A percentile compares a stretch with the other conserved stretches of the same genome.
phyloP scores from a whole-genome alignment of 2,113 vertebrate genomes.

The Hypocryptadius cinnamomeus region DNA sequence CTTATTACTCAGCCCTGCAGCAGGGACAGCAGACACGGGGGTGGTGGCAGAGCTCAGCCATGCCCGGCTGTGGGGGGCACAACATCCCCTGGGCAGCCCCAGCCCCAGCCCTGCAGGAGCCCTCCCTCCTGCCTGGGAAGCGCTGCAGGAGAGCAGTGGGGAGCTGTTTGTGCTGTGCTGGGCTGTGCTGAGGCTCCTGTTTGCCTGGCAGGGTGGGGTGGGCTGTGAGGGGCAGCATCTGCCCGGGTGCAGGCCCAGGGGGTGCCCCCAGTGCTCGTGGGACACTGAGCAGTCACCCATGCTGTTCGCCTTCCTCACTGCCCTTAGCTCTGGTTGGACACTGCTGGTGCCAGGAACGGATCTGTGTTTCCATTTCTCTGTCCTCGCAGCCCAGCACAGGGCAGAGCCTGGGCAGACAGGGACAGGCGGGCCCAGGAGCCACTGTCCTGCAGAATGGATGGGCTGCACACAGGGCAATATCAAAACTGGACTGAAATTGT shows the following conservation, averaged over 20 bases:
- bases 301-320: rapidly evolving
- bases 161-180: not conserved
- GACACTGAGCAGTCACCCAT: rapidly evolving
- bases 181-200: not conserved
- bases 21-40: rapidly evolving
- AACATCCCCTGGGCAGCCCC: rapidly evolving
- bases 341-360: rapidly evolving
- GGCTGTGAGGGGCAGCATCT: not conserved
- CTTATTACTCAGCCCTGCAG: rapidly evolving
- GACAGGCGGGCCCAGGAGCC: rapidly evolving
- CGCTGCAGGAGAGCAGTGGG: not conserved
- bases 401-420: not conserved
- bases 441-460: rapidly evolving
- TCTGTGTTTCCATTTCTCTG: rapidly evolving
- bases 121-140: not conserved
- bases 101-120: not conserved
- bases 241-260: too few species aligned
- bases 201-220: too few species aligned
- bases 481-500: not conserved
- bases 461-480: rapidly evolving
- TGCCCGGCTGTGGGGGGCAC: rapidly evolving
- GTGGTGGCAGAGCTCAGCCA: rapidly evolving
- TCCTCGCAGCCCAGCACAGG: not conserved
- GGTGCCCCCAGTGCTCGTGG: not conserved
- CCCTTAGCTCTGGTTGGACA: not conserved